phyloP scores from a whole-genome alignment of 2,113 vertebrate species.

The Heterotis niloticus region DNA sequence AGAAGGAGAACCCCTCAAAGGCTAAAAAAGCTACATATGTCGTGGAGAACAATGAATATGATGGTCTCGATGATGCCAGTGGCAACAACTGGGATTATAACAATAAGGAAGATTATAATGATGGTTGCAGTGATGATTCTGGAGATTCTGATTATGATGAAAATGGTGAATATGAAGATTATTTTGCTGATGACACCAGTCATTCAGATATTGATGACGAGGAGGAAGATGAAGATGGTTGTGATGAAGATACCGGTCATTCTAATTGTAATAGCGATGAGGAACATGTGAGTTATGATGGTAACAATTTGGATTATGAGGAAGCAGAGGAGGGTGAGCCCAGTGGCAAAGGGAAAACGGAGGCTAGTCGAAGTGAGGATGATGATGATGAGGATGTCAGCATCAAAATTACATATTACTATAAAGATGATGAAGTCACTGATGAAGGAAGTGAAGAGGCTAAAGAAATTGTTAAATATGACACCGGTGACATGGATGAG shows the following conservation, averaged over 20 bases:
- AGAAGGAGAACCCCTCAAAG: background rate
- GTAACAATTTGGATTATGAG: background rate
- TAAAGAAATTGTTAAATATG: background rate
- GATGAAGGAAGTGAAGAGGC: background rate
- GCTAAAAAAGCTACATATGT: background rate
- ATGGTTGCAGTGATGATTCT: background rate
- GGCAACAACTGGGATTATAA: constrained; percentile 39
- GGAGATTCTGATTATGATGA: constrained; percentile 29
- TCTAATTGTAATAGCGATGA: constrained; percentile 11
- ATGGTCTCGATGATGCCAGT: background rate
- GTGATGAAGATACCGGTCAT: constrained; percentile 6
- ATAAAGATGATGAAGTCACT: background rate
- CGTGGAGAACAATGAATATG: background rate
- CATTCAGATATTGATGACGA: background rate
- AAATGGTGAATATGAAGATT: background rate
- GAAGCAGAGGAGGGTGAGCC: constrained; percentile 1
- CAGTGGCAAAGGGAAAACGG: background rate
- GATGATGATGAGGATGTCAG: background rate
- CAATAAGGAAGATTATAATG: background rate
- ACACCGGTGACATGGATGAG: constrained; percentile 9
- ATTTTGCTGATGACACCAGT: background rate
- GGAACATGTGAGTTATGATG: constrained; percentile 12
- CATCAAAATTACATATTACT: background rate
- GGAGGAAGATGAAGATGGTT: background rate
- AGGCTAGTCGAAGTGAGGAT: background rate